phyloP scores from a whole-genome alignment of 2,888 invertebrate genomes.

The Rambutsinella grinnellia region DNA sequence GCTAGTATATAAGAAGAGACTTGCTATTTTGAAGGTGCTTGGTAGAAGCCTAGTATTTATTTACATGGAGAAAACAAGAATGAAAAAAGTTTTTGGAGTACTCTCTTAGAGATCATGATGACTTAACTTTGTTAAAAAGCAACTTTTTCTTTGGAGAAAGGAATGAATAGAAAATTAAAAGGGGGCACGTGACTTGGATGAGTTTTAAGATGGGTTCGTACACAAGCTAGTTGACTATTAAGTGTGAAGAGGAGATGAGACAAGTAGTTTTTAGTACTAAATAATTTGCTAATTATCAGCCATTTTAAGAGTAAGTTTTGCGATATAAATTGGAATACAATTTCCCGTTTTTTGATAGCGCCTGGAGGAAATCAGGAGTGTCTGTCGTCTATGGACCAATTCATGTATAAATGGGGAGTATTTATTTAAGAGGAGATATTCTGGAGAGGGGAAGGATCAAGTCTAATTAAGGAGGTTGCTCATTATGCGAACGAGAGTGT shows the following conservation, averaged over 20 bases:
- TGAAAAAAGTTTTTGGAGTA: constrained; percentile 18
- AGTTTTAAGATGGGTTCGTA: background rate
- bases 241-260: background rate
- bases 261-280: constrained; percentile 35
- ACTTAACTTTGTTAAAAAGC: constrained; percentile 43
- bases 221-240: no score
- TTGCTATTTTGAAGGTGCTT: background rate
- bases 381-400: background rate
- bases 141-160: constrained; percentile 32
- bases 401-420: background rate
- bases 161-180: constrained; percentile 53
- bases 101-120: constrained; percentile 39
- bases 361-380: constrained; percentile 5
- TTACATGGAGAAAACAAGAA: constrained; percentile 5
- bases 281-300: constrained; percentile 51
- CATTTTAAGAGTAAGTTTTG: background rate
- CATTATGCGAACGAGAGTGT: background rate
- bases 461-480: background rate
- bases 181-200: constrained; percentile 39
- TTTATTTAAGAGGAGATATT: background rate
- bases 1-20: background rate
- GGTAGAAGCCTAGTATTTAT: constrained; percentile 30
- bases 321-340: background rate
- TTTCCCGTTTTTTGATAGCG: background rate
- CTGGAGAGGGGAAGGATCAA: background rate